Percentiles rank a stretch among this genome's conserved stretches.
Conservation (phyloP, 2,888 invertebrate genomes). For the Galerucella calmariensis region DNA sequence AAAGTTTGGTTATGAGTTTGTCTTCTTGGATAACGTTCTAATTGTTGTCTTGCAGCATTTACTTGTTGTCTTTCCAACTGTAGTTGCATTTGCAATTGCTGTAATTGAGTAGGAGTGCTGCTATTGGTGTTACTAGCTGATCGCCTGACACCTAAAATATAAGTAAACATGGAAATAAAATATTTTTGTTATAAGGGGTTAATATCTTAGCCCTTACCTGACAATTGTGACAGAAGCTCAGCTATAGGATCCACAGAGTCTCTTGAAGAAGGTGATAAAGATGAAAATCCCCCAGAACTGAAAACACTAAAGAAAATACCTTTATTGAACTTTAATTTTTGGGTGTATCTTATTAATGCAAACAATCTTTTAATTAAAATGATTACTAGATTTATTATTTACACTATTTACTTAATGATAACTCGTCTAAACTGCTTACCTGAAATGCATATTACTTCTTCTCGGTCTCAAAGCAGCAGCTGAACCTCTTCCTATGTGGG, state of each 20-base stretch:
- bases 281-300: constrained; percentile 85
- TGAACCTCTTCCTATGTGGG: constrained; percentile 57
- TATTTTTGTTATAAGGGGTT: neutral
- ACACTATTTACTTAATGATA: no score
- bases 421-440: constrained; percentile 63
- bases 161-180: neutral
- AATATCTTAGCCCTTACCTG: constrained; percentile 64
- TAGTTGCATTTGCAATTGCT: constrained; percentile 95
- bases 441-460: constrained; percentile 94
- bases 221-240: constrained; percentile 93
- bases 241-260: constrained; percentile 97
- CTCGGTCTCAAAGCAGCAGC: constrained; percentile 72
- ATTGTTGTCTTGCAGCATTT: constrained; percentile 85
- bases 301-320: constrained; percentile 60
- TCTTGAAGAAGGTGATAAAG: constrained; percentile 87
- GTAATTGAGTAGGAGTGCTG: constrained; percentile 82
- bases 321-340: constrained; percentile 39
- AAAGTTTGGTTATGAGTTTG: constrained; percentile 71
- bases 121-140: constrained; percentile 68
- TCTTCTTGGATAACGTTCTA: constrained; percentile 89
- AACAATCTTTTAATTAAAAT: neutral
- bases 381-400: neutral
- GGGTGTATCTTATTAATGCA: no score
- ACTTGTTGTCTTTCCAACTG: constrained; percentile 92
- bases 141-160: constrained; percentile 76